A percentile compares a stretch with the other conserved stretches of the same genome.
phyloP scores from a whole-genome alignment of 2,113 vertebrate genomes.

The Cavia porcellus region DNA sequence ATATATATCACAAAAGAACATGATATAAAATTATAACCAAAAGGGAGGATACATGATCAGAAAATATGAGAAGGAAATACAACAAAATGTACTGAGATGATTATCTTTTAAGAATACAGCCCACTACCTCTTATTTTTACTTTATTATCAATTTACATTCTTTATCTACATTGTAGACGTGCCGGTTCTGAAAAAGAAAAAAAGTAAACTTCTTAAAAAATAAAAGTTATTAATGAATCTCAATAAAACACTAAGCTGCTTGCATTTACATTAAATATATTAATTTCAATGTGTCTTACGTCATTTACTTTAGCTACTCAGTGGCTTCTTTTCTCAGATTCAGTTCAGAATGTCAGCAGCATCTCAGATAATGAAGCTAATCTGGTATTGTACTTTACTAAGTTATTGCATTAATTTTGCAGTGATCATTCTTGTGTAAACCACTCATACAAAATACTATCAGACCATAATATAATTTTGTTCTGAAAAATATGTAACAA shows the following conservation, averaged over 20 bases:
- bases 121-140: not conserved
- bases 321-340: slow-evolving; percentile 36
- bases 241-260: slow-evolving; percentile 1
- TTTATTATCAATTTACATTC: not conserved
- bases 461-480: not conserved
- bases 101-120: slow-evolving; percentile 7
- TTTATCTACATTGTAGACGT: not conserved
- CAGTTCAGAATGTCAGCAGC: slow-evolving; percentile 20
- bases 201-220: not conserved
- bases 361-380: slow-evolving; percentile 41
- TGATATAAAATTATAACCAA: slow-evolving; percentile 44
- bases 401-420: slow-evolving; percentile 48
- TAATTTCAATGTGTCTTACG: slow-evolving; percentile 23
- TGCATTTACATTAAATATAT: slow-evolving; percentile 33
- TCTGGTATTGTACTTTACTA: not conserved
- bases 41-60: not conserved
- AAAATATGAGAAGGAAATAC: slow-evolving; percentile 53
- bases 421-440: slow-evolving; percentile 48
- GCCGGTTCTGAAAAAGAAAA: not conserved
- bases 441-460: slow-evolving; percentile 30
- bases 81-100: slow-evolving; percentile 38
- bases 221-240: slow-evolving; percentile 24
- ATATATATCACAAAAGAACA: slow-evolving; percentile 29
- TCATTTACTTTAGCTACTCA: slow-evolving; percentile 34
- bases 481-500: slow-evolving; percentile 34